Conservation (phyloP, 2,797 vertebrate species). For the Hirundo rustica region DNA sequence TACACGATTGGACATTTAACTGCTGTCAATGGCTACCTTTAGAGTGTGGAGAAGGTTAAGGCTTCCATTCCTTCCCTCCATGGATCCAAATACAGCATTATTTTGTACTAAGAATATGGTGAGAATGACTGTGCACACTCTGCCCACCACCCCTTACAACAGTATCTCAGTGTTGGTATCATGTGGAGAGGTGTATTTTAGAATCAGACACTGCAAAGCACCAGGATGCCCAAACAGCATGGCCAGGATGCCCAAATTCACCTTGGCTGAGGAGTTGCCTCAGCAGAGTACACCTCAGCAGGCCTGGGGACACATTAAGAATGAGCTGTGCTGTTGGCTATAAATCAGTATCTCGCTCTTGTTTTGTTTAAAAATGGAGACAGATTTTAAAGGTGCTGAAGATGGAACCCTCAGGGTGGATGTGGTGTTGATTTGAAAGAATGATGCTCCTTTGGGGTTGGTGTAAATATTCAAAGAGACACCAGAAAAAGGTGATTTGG, state of each 20-base stretch:
- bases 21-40: background rate
- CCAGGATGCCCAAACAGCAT: background rate
- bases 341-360: background rate
- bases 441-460: accelerated
- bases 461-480: background rate
- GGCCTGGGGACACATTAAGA: too few relatives aligned
- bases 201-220: too few relatives aligned
- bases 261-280: background rate
- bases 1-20: background rate
- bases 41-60: background rate
- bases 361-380: background rate
- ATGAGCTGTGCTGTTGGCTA: accelerated
- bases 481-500: background rate
- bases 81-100: background rate
- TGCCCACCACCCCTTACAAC: background rate
- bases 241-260: background rate
- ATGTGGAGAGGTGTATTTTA: accelerated
- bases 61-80: background rate
- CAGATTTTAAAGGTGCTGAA: background rate
- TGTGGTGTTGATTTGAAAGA: background rate
- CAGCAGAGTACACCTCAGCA: background rate
- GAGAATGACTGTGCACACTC: background rate
- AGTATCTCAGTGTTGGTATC: accelerated
- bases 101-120: accelerated
- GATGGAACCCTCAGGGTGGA: background rate